These are phyloP conservation scores for Agonopterix alstromeriana DNA, from an alignment of 2,888 invertebrate genomes.

Conservation along the genomic window DNA sequence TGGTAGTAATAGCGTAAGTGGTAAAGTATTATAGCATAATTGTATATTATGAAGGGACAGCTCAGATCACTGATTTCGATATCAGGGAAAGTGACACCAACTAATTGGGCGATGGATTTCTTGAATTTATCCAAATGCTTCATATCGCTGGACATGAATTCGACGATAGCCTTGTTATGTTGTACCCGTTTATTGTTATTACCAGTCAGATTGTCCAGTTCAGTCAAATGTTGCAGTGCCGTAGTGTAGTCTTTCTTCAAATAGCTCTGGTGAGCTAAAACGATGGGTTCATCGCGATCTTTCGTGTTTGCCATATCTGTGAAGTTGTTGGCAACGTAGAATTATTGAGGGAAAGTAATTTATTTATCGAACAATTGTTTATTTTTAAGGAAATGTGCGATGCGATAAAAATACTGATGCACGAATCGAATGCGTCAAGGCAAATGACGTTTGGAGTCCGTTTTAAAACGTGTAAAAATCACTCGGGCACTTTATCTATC, in stretches of 20 bases:
- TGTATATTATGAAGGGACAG: conserved; percentile 79
- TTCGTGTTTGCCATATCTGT: conserved; percentile 42
- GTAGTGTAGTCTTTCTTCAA: conserved; percentile 78
- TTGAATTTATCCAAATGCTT: conserved; percentile 85
- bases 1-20: conserved; percentile 85
- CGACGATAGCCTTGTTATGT: conserved; percentile 90
- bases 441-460: too few species aligned
- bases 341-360: too few species aligned
- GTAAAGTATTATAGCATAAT: conserved; percentile 86
- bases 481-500: too few species aligned
- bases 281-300: conserved; percentile 71
- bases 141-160: conserved; percentile 85
- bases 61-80: conserved; percentile 51
- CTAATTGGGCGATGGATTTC: conserved; percentile 79
- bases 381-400: too few species aligned
- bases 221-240: conserved; percentile 79
- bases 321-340: too few species aligned
- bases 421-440: too few species aligned
- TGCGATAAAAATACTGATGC: too few species aligned
- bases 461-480: too few species aligned
- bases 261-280: conserved; percentile 78
- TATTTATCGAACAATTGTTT: too few species aligned
- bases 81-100: conserved; percentile 68
- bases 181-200: conserved; percentile 83
- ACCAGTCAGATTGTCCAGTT: conserved; percentile 77